Percentiles rank a stretch among this genome's conserved stretches.
phyloP scores from a whole-genome alignment of 2,113 vertebrate genomes.

The Fulmarus glacialis region DNA sequence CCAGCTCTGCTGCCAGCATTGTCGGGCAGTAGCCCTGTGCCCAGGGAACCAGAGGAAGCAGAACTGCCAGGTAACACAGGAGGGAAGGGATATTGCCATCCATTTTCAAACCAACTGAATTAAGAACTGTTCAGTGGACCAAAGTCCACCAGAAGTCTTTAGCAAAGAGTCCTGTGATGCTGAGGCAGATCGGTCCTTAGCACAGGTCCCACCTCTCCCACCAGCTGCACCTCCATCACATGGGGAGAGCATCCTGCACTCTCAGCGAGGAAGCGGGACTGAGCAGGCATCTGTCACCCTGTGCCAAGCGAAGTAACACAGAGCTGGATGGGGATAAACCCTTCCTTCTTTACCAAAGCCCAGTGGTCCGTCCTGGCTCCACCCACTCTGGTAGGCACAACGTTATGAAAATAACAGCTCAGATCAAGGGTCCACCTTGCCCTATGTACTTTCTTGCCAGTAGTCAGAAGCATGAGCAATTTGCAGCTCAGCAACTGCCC shows the following conservation, averaged over 20 bases:
- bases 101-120: neutral
- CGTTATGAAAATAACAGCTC: neutral
- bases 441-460: neutral
- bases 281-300: neutral
- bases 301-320: neutral
- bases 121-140: neutral
- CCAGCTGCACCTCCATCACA: neutral
- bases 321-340: neutral
- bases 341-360: neutral
- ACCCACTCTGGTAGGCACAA: neutral
- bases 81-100: neutral
- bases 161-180: neutral
- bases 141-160: neutral
- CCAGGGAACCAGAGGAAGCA: neutral
- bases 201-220: neutral
- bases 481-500: neutral
- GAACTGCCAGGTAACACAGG: neutral
- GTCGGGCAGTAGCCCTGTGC: neutral
- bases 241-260: neutral
- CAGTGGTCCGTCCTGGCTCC: neutral
- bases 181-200: neutral
- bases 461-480: neutral
- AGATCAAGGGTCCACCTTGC: neutral
- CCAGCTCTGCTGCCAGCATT: neutral
- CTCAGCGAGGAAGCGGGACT: rapidly evolving